Evolutionary conservation across 2,888 invertebrate genomes (phyloP).

Genomic region (Tricholauxania praeusta): DNA sequence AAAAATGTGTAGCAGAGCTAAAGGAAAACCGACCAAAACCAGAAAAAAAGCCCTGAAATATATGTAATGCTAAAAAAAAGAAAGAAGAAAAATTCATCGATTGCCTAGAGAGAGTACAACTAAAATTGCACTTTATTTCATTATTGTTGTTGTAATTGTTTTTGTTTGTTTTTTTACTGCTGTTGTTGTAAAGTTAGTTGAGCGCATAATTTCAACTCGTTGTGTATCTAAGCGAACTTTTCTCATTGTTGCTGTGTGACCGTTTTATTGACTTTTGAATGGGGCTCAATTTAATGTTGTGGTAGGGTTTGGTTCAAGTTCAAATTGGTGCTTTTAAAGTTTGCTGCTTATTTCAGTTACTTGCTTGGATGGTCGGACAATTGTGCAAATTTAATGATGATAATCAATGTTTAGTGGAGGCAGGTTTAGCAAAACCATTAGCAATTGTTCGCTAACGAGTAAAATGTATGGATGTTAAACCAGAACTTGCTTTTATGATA

Average conservation of each 20-base stretch:
- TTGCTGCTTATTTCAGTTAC: background rate
- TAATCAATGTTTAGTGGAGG: background rate
- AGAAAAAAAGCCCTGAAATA: background rate
- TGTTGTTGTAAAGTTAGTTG: slow-evolving; percentile 17
- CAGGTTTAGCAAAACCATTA: too few relatives aligned
- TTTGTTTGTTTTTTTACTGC: background rate
- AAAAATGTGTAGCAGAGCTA: background rate
- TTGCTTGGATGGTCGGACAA: background rate
- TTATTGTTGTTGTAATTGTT: slow-evolving; percentile 1
- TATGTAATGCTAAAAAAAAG: background rate
- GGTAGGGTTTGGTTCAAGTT: slow-evolving; percentile 16
- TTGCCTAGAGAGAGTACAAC: background rate
- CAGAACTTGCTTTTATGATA: too few relatives aligned
- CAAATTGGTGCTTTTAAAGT: slow-evolving; percentile 8
- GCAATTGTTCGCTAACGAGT: too few relatives aligned
- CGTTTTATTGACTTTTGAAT: slow-evolving; percentile 3
- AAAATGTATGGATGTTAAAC: too few relatives aligned
- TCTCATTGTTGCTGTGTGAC: background rate
- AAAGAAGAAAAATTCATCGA: background rate
- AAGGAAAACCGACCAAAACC: background rate
- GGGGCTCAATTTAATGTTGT: slow-evolving; percentile 11
- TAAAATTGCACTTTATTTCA: background rate
- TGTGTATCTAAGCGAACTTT: slow-evolving; percentile 13
- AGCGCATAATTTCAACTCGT: slow-evolving; percentile 19
- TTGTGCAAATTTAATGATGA: slow-evolving; percentile 2